phyloP scores from a whole-genome alignment of 2,888 invertebrate genomes.

The Criorhina ranunculi region DNA sequence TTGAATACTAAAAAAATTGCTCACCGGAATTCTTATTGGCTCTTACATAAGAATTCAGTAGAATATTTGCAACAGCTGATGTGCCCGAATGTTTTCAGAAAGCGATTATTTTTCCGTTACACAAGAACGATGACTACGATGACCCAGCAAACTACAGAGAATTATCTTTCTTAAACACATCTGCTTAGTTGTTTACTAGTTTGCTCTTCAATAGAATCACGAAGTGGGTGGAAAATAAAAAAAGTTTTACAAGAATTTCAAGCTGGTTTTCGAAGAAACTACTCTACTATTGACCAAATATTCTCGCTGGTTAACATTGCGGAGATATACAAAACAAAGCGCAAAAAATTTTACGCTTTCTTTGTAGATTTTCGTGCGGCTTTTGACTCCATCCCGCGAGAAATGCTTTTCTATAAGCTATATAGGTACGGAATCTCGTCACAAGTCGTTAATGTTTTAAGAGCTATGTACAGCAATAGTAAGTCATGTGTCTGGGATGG shows the following conservation, averaged over 20 bases:
- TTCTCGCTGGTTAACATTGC: slow-evolving; percentile 2
- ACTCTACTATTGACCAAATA: slow-evolving; percentile 1
- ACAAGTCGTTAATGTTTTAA: not conserved
- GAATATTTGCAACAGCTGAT: not conserved
- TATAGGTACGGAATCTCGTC: not conserved
- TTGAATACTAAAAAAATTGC: slow-evolving; percentile 14
- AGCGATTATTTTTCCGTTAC: not conserved
- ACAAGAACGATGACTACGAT: slow-evolving; percentile 11
- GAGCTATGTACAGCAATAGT: not conserved
- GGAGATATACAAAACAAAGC: not conserved
- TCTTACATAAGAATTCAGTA: slow-evolving; percentile 9
- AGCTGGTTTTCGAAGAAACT: slow-evolving; percentile 15
- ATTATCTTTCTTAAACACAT: slow-evolving; percentile 22
- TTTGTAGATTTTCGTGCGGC: not conserved
- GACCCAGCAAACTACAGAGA: slow-evolving; percentile 20
- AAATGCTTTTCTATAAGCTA: not conserved
- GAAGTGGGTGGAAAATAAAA: slow-evolving; percentile 6
- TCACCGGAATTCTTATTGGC: not conserved
- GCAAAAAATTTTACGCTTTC: not conserved
- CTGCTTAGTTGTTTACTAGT: slow-evolving; percentile 19
- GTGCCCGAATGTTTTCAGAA: not conserved
- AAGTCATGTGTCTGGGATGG: not conserved
- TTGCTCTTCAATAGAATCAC: slow-evolving; percentile 14
- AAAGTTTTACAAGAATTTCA: not conserved
- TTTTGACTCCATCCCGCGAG: not conserved